A percentile compares a stretch with the other conserved stretches of the same genome.
Evolutionary conservation across 2,888 invertebrate genomes (phyloP).

Genomic region (Pandemis corylana): DNA sequence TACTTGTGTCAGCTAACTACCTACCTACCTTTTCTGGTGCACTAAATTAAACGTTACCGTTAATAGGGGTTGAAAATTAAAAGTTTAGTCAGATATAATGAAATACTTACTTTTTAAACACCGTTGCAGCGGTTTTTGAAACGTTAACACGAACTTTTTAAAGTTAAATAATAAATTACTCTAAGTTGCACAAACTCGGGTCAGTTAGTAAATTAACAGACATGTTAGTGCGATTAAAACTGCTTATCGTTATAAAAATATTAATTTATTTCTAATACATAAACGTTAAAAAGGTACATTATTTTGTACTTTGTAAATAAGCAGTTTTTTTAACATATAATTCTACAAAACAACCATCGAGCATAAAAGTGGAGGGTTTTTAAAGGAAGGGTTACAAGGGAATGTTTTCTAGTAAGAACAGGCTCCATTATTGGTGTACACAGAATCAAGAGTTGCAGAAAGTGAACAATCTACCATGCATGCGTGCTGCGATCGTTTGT

Average conservation of each 20-base stretch:
- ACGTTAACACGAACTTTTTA: neutral
- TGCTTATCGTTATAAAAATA: slow-evolving; percentile 50
- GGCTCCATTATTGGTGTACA: neutral
- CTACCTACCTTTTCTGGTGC: too few relatives aligned
- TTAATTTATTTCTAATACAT: slow-evolving; percentile 18
- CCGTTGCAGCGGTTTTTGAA: neutral
- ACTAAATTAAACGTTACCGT: too few relatives aligned
- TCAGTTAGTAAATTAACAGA: slow-evolving; percentile 44
- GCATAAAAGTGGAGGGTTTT: neutral
- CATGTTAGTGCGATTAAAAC: slow-evolving; percentile 67
- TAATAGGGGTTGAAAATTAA: too few relatives aligned
- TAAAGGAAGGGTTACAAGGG: neutral
- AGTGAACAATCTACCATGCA: neutral
- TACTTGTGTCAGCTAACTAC: too few relatives aligned
- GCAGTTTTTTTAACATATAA: slow-evolving; percentile 57
- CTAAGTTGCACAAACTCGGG: slow-evolving; percentile 9
- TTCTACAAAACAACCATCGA: neutral
- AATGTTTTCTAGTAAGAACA: neutral
- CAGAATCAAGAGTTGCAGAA: neutral
- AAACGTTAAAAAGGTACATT: slow-evolving; percentile 27
- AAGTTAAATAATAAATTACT: neutral
- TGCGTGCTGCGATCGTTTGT: neutral
- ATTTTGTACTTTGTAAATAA: slow-evolving; percentile 47
- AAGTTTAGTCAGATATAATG: neutral
- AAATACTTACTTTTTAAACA: neutral